These are phyloP conservation scores for Drosophila carrolli DNA, from an alignment of 1,140 invertebrate genomes.

Conservation along the genomic window DNA sequence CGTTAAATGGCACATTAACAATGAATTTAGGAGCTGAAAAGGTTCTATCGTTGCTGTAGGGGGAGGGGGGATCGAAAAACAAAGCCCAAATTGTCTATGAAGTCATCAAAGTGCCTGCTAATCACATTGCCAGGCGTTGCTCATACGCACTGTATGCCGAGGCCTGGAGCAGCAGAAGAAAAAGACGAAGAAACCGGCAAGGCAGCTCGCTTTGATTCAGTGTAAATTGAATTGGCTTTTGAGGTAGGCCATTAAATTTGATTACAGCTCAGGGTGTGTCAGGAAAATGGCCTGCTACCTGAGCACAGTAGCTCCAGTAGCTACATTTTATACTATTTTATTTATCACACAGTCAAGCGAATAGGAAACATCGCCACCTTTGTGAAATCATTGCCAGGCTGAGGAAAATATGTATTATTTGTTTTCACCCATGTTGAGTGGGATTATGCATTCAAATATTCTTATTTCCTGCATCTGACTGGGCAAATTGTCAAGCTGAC, in stretches of 20 bases:
- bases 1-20: conserved; percentile 72
- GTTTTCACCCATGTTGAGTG: conserved; percentile 31
- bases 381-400: conserved; percentile 14
- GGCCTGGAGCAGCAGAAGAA: neutral
- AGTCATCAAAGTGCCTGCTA: conserved; percentile 77
- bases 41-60: neutral
- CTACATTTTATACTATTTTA: conserved; percentile 40
- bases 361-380: conserved; percentile 17
- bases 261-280: conserved; percentile 45
- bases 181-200: neutral
- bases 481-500: conserved; percentile 75
- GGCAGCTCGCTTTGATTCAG: conserved; percentile 56
- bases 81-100: conserved; percentile 53
- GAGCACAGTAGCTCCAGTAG: conserved; percentile 6
- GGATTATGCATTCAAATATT: conserved; percentile 48
- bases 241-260: conserved; percentile 58
- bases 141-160: conserved; percentile 55
- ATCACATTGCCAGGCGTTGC: conserved; percentile 65
- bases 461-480: conserved; percentile 64
- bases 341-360: conserved; percentile 21
- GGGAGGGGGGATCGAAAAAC: conserved; percentile 13
- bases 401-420: conserved; percentile 36
- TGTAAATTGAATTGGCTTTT: conserved; percentile 64
- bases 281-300: conserved; percentile 24
- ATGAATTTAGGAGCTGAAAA: conserved; percentile 31